A percentile compares a stretch with the other conserved stretches of the same genome.
These are phyloP conservation scores for Dromococcyx pavoninus DNA, from an alignment of 2,797 vertebrate species.

Conservation along the genomic window DNA sequence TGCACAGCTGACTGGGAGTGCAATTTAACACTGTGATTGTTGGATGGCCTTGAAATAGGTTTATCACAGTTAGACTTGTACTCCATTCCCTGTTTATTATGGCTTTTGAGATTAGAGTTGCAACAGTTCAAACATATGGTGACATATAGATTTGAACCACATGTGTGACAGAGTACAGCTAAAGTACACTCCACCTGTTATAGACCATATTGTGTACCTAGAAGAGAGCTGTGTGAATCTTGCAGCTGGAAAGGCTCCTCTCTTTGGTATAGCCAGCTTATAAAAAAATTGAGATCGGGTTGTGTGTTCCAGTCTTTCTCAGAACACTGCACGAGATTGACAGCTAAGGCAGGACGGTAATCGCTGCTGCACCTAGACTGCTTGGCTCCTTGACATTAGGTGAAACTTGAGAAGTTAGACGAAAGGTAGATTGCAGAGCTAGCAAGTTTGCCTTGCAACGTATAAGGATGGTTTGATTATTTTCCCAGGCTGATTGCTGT, in stretches of 20 bases:
- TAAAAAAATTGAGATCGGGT: not conserved
- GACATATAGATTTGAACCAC: not conserved
- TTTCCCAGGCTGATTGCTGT: not conserved
- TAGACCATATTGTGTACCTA: fast-evolving
- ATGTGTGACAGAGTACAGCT: not conserved
- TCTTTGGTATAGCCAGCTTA: not conserved
- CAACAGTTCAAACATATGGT: not conserved
- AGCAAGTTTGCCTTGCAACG: not conserved
- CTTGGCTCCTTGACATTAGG: not conserved
- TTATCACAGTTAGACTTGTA: not conserved
- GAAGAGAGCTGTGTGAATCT: not conserved
- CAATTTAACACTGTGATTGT: not conserved
- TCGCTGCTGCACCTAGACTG: not conserved
- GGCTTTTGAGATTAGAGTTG: not conserved
- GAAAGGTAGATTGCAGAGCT: not conserved
- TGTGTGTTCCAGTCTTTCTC: not conserved
- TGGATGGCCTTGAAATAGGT: not conserved
- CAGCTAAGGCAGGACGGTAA: not conserved
- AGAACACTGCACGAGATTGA: not conserved
- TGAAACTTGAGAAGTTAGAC: not conserved
- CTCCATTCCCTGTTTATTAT: not conserved
- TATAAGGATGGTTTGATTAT: not conserved
- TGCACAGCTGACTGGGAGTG: not conserved
- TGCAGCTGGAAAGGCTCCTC: not conserved
- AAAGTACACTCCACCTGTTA: not conserved